Percentiles rank a stretch among this genome's conserved stretches.
phyloP scores from a whole-genome alignment of 2,888 invertebrate species.

The Leptinotarsa peninsularis region DNA sequence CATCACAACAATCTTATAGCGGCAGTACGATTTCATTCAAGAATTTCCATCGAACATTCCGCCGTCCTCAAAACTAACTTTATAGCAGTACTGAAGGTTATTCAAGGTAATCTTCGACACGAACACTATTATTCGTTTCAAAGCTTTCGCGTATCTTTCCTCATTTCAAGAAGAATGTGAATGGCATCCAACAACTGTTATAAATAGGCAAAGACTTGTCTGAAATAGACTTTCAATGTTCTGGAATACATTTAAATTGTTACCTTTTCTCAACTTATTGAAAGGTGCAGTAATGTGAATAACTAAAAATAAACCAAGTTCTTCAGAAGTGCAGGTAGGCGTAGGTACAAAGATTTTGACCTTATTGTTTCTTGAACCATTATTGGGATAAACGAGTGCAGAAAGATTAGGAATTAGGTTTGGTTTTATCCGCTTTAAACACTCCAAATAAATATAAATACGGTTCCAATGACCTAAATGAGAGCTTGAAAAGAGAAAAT shows the following conservation, averaged over 20 bases:
- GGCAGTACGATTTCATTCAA: not conserved
- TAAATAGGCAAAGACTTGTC: slow-evolving; percentile 8
- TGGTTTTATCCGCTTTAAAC: too few species aligned
- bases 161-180: slow-evolving; percentile 9
- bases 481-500: too few species aligned
- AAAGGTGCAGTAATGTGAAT: not conserved
- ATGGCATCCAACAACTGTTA: slow-evolving; percentile 14
- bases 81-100: not conserved
- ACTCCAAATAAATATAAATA: too few species aligned
- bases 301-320: not conserved
- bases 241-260: not conserved
- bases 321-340: not conserved
- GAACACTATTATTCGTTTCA: slow-evolving; percentile 10
- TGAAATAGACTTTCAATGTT: not conserved
- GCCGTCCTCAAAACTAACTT: not conserved
- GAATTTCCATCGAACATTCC: not conserved
- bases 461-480: too few species aligned
- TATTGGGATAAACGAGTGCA: too few species aligned
- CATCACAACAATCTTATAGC: not conserved
- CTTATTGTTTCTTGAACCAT: too few species aligned
- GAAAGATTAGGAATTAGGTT: too few species aligned
- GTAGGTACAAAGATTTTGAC: too few species aligned
- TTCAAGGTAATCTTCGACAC: not conserved
- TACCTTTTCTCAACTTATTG: not conserved
- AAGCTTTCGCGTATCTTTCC: slow-evolving; percentile 3